Evolutionary conservation across 2,113 vertebrate genomes (phyloP).

Genomic region (Varanus komodoensis): DNA sequence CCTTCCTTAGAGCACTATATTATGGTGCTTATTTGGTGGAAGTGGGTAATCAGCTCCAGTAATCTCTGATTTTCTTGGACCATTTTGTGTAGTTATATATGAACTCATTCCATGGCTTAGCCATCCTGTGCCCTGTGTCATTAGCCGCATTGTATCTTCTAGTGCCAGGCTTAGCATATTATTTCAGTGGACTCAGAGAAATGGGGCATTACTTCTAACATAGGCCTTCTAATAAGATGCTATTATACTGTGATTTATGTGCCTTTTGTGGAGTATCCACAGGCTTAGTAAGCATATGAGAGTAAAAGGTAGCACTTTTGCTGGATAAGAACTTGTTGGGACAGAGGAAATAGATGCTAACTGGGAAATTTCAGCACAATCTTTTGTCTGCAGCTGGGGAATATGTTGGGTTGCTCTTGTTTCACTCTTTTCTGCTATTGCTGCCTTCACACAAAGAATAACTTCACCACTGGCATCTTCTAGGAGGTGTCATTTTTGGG

Average conservation of each 20-base stretch:
- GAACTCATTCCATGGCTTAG: slow-evolving; percentile 14
- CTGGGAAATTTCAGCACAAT: background rate
- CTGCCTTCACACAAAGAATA: background rate
- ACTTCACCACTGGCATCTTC: background rate
- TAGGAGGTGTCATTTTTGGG: too few species aligned
- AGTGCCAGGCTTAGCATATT: background rate
- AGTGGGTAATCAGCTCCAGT: background rate
- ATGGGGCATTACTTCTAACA: slow-evolving; percentile 40
- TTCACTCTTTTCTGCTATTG: background rate
- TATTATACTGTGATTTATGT: slow-evolving; percentile 36
- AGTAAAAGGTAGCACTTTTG: slow-evolving; percentile 15
- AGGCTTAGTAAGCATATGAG: background rate
- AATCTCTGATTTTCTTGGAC: background rate
- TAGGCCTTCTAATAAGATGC: slow-evolving; percentile 56
- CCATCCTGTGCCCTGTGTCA: background rate
- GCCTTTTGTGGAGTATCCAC: slow-evolving; percentile 22
- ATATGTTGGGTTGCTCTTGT: background rate
- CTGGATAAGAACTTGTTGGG: slow-evolving; percentile 16
- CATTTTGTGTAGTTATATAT: background rate
- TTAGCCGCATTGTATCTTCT: background rate
- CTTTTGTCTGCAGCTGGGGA: background rate
- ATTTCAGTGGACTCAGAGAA: slow-evolving; percentile 7
- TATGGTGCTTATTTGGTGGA: background rate
- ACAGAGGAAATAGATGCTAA: slow-evolving; percentile 2
- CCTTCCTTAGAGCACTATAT: background rate